These are phyloP conservation scores for Eretmodus cyanostictus DNA, from an alignment of 2,113 vertebrate species.

Conservation along the genomic window DNA sequence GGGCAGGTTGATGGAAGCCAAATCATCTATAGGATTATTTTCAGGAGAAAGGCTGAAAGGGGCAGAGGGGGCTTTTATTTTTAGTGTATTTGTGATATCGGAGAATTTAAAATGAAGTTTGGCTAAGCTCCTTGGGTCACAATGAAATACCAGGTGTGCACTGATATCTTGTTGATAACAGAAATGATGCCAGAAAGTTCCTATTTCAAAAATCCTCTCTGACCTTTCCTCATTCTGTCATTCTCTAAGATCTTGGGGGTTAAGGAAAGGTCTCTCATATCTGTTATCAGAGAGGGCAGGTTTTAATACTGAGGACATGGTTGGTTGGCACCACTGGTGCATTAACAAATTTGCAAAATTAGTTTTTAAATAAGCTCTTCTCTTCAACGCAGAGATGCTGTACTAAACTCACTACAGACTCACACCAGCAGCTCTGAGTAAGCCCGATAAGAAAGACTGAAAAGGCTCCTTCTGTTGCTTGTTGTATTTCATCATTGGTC, in stretches of 20 bases:
- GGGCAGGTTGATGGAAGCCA: conserved; percentile 24
- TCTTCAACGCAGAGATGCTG: background rate
- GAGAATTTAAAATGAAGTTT: background rate
- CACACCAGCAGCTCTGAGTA: background rate
- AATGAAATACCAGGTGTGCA: background rate
- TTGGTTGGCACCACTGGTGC: background rate
- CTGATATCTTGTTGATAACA: background rate
- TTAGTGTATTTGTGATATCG: background rate
- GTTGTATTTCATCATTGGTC: background rate
- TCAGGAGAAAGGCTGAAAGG: background rate
- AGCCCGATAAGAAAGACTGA: background rate
- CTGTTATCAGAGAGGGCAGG: background rate
- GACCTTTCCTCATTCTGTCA: background rate
- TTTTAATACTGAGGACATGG: background rate
- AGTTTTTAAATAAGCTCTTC: background rate
- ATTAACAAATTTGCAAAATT: background rate
- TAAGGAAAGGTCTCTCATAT: background rate
- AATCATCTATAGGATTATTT: conserved; percentile 22
- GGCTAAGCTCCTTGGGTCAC: background rate
- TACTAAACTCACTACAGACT: background rate
- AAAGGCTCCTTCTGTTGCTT: background rate
- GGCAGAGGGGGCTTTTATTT: background rate
- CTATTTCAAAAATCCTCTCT: background rate
- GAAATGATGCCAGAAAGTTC: background rate
- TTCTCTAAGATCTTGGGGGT: background rate